Conservation (phyloP, 2,797 vertebrate genomes). For the Smutsia temminckii region DNA sequence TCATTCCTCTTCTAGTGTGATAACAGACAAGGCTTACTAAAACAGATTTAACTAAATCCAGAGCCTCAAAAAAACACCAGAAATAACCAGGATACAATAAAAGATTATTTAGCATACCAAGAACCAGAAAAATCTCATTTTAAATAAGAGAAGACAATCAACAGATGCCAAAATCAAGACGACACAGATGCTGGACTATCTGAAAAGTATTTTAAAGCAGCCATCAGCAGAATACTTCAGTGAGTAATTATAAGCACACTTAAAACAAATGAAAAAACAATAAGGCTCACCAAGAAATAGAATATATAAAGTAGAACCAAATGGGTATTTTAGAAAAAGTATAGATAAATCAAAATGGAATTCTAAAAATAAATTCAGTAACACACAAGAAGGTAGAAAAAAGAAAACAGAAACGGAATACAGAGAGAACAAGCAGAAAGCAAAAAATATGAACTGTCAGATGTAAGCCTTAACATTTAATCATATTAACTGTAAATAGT, state of each 20-base stretch:
- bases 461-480: not conserved
- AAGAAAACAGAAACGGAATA: not conserved
- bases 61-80: not conserved
- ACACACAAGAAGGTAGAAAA: not conserved
- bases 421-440: not conserved
- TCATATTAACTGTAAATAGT: conserved; percentile 34
- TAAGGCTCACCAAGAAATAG: not conserved
- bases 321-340: not conserved
- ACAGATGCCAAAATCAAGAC: not conserved
- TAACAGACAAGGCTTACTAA: not conserved
- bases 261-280: not conserved
- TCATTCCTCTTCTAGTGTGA: not conserved
- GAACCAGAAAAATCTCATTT: conserved; percentile 16
- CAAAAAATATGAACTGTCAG: conserved; percentile 37
- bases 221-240: not conserved
- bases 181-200: conserved; percentile 14
- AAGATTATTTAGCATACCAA: not conserved
- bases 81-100: not conserved
- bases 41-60: not conserved
- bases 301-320: not conserved
- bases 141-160: conserved; percentile 24
- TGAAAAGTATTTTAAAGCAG: conserved; percentile 17
- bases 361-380: not conserved
- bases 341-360: conserved; percentile 6
- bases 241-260: not conserved